Conservation (phyloP, 1,140 invertebrate genomes). For the Halictus rubicundus region DNA sequence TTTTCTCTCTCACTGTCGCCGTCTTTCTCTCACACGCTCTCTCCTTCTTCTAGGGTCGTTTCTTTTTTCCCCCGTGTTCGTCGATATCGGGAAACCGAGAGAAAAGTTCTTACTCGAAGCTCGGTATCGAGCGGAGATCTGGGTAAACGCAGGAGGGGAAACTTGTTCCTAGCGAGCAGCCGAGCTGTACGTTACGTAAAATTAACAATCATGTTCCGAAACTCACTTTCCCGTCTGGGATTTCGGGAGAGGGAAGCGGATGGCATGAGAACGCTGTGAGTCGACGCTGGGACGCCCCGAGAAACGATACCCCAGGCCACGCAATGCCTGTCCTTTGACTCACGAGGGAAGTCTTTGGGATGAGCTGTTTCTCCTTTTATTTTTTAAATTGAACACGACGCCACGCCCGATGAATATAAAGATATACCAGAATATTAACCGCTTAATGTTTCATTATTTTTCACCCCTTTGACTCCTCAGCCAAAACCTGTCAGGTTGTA, state of each 20-base stretch:
- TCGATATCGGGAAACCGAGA: constrained; percentile 27
- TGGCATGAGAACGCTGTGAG: constrained; percentile 60
- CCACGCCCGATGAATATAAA: neutral
- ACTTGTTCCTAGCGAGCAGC: constrained; percentile 54
- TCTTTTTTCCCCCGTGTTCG: neutral
- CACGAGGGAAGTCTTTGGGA: neutral
- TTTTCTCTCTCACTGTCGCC: neutral
- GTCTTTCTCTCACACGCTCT: neutral
- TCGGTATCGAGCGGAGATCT: constrained; percentile 45
- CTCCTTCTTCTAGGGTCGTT: neutral
- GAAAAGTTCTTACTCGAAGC: constrained; percentile 10
- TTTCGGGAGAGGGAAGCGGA: constrained; percentile 60
- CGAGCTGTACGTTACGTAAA: constrained; percentile 68
- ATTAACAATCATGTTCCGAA: constrained; percentile 71
- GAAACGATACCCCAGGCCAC: neutral
- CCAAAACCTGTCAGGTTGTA: no score
- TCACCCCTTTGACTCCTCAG: neutral
- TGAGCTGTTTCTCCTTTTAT: neutral
- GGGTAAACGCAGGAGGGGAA: constrained; percentile 54
- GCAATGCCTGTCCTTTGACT: constrained; percentile 30
- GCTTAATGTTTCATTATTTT: neutral
- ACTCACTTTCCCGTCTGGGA: constrained; percentile 73
- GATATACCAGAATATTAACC: neutral
- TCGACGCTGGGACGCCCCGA: constrained; percentile 4
- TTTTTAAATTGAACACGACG: neutral